A percentile compares a stretch with the other conserved stretches of the same genome.
Conservation (phyloP, 2,888 invertebrate species). For the Dynastes maya region DNA sequence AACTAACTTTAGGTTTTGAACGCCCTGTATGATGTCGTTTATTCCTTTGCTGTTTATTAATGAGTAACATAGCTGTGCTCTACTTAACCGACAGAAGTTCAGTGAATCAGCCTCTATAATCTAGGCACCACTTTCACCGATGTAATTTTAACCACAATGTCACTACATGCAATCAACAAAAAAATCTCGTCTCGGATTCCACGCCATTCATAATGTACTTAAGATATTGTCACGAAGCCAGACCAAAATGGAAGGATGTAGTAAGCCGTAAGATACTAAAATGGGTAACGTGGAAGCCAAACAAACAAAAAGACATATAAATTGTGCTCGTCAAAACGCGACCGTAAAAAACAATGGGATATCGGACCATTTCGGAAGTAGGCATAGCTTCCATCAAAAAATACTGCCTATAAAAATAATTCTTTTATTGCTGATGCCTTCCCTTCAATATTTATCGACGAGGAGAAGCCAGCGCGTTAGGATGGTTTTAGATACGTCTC, state of each 20-base stretch:
- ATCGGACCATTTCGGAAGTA: constrained; percentile 41
- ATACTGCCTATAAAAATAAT: constrained; percentile 50
- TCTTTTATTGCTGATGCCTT: constrained; percentile 41
- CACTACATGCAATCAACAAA: too few relatives aligned
- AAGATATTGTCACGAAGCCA: neutral
- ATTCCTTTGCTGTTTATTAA: too few relatives aligned
- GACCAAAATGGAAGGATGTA: neutral
- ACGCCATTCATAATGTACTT: too few relatives aligned
- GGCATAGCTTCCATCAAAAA: constrained; percentile 44
- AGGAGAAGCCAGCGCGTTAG: neutral
- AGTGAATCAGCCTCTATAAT: too few relatives aligned
- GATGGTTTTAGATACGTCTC: neutral
- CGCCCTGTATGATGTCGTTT: too few relatives aligned
- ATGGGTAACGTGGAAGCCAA: constrained; percentile 1
- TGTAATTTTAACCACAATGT: too few relatives aligned
- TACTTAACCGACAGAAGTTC: too few relatives aligned
- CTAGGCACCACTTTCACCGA: too few relatives aligned
- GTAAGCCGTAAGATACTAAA: neutral
- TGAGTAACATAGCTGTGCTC: too few relatives aligned
- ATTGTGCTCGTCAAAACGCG: constrained; percentile 45
- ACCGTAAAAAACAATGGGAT: constrained; percentile 48
- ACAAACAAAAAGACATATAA: constrained; percentile 45
- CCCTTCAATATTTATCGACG: constrained; percentile 43
- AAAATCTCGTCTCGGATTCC: too few relatives aligned
- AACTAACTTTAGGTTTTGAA: too few relatives aligned